A percentile compares a stretch with the other conserved stretches of the same genome.
These are phyloP conservation scores for Temnothorax unifasciatus DNA, from an alignment of 2,888 invertebrate species.

Conservation along the genomic window DNA sequence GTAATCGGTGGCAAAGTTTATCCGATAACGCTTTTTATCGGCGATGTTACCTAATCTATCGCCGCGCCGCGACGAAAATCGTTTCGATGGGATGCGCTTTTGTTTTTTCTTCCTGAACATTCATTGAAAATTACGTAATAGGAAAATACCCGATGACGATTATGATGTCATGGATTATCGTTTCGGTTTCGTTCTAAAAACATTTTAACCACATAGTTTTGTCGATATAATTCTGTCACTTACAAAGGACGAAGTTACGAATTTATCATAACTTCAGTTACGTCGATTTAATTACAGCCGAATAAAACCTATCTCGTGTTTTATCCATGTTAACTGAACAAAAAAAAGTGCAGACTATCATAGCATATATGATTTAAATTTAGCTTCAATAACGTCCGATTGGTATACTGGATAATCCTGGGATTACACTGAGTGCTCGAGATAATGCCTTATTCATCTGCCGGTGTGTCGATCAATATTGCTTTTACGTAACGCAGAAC, in stretches of 20 bases:
- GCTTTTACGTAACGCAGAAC: slow-evolving; percentile 22
- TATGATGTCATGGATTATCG: slow-evolving; percentile 57
- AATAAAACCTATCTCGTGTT: slow-evolving; percentile 55
- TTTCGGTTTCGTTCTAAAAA: slow-evolving; percentile 66
- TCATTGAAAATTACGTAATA: not conserved
- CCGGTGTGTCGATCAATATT: slow-evolving; percentile 63
- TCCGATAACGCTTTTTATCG: slow-evolving; percentile 14
- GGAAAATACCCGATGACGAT: slow-evolving; percentile 19
- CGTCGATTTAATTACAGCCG: slow-evolving; percentile 47
- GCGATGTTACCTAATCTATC: not conserved
- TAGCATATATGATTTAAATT: slow-evolving; percentile 61
- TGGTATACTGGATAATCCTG: slow-evolving; percentile 76
- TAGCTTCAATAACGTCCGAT: slow-evolving; percentile 66
- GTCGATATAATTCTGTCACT: slow-evolving; percentile 26
- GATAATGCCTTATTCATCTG: slow-evolving; percentile 70
- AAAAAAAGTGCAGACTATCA: slow-evolving; percentile 57
- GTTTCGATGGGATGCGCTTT: not conserved
- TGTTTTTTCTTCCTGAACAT: not conserved
- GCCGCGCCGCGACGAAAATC: not conserved
- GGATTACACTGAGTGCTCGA: slow-evolving; percentile 70
- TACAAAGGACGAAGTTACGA: slow-evolving; percentile 53
- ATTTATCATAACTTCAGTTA: not conserved
- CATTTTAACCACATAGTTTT: slow-evolving; percentile 14
- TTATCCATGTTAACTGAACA: slow-evolving; percentile 58
- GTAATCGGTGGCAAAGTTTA: slow-evolving; percentile 12